These are phyloP conservation scores for Crenichthys baileyi DNA, from an alignment of 2,797 vertebrate species.

Conservation along the genomic window DNA sequence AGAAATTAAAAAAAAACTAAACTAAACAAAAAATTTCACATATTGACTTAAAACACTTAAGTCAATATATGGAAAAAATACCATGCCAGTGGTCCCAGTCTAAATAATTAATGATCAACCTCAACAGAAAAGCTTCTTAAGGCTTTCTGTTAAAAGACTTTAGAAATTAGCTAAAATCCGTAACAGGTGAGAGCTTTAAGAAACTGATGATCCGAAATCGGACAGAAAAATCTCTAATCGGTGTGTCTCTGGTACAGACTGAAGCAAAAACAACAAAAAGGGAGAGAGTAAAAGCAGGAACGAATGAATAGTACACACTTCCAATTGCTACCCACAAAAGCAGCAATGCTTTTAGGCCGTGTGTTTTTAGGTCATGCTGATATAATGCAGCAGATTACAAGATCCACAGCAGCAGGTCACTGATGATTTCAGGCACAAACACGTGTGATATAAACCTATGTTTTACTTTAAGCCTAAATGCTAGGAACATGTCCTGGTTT, in stretches of 20 bases:
- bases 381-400: slow-evolving; percentile 63
- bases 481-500: slow-evolving; percentile 9
- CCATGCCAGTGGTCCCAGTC: background rate
- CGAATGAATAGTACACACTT: slow-evolving; percentile 28
- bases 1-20: too few relatives aligned
- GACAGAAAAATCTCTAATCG: background rate
- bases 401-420: slow-evolving; percentile 46
- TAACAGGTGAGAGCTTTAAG: background rate
- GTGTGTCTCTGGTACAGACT: background rate
- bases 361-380: slow-evolving; percentile 59
- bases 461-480: slow-evolving; percentile 21
- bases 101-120: background rate
- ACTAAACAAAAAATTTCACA: too few relatives aligned
- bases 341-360: slow-evolving; percentile 16
- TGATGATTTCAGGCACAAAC: slow-evolving; percentile 40
- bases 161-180: background rate
- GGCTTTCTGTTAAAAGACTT: too few relatives aligned
- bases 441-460: slow-evolving; percentile 34
- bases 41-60: too few relatives aligned
- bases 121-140: background rate
- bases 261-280: background rate
- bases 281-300: background rate
- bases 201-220: background rate
- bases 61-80: too few relatives aligned
- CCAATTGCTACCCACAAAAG: slow-evolving; percentile 14